Conservation (phyloP, 2,888 invertebrate species). For the Taphrorychus bicolor region DNA sequence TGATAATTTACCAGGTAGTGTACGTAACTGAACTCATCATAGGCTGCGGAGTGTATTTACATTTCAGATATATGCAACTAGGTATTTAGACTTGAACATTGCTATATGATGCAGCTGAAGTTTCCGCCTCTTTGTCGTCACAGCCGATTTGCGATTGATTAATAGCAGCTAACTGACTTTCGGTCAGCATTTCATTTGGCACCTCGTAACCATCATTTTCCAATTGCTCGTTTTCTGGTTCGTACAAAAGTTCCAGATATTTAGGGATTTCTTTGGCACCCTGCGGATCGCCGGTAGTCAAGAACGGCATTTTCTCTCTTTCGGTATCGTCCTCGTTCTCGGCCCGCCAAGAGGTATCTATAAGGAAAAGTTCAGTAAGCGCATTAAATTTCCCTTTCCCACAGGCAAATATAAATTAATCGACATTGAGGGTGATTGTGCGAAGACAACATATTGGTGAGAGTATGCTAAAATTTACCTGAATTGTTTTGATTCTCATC, state of each 20-base stretch:
- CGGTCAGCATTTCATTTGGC: conserved; percentile 59
- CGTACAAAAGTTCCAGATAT: conserved; percentile 73
- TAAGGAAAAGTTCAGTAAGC: not conserved
- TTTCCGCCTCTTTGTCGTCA: too few species aligned
- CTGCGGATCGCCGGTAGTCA: conserved; percentile 53
- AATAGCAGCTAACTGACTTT: too few species aligned
- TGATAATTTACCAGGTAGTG: too few species aligned
- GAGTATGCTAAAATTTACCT: conserved; percentile 49
- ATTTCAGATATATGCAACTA: not conserved
- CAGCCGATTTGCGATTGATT: not conserved
- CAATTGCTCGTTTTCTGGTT: conserved; percentile 55
- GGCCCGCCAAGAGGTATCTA: conserved; percentile 63
- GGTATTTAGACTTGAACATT: not conserved
- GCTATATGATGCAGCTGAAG: too few species aligned
- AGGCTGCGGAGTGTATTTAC: too few species aligned
- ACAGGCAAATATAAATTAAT: too few species aligned
- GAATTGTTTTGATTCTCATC: conserved; percentile 76
- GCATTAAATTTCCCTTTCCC: not conserved
- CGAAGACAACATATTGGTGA: not conserved
- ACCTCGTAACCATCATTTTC: conserved; percentile 70
- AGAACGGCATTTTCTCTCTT: conserved; percentile 61
- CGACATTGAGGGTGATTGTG: too few species aligned
- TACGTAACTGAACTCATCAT: too few species aligned
- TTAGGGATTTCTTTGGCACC: conserved; percentile 61
- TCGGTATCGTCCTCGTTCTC: conserved; percentile 56